Conservation (phyloP, 2,113 vertebrate genomes). For the Fregata magnificens region DNA sequence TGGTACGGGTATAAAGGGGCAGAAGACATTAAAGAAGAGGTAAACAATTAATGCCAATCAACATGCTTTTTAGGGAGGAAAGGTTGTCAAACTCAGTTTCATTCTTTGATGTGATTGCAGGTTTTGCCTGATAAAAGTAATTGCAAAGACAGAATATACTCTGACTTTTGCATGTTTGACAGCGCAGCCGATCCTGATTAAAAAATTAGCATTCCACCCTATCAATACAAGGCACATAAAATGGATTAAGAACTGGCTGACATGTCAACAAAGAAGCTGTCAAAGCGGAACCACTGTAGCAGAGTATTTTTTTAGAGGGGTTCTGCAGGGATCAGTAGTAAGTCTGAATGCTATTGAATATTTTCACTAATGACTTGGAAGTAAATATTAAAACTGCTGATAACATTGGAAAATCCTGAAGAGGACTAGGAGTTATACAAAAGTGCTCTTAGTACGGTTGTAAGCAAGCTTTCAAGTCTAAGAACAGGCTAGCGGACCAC, state of each 20-base stretch:
- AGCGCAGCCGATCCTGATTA: slow-evolving; percentile 15
- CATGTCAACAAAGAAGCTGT: slow-evolving; percentile 32
- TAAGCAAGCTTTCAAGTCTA: neutral
- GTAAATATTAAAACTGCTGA: slow-evolving; percentile 13
- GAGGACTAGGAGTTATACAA: neutral
- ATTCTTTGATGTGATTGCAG: slow-evolving; percentile 23
- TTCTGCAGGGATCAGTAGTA: neutral
- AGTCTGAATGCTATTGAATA: neutral
- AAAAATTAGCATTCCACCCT: slow-evolving; percentile 43
- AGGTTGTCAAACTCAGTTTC: slow-evolving; percentile 14
- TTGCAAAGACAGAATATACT: slow-evolving; percentile 21
- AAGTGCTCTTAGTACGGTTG: neutral
- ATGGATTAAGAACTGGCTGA: slow-evolving; percentile 8
- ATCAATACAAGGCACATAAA: slow-evolving; percentile 23
- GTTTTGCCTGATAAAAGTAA: slow-evolving; percentile 40
- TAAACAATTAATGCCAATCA: slow-evolving; percentile 50
- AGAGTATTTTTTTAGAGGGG: neutral
- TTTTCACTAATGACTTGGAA: slow-evolving; percentile 2
- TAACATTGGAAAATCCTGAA: neutral
- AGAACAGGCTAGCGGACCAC: neutral
- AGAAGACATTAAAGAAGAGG: neutral
- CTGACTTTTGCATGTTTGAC: slow-evolving; percentile 23
- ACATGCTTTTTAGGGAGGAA: neutral
- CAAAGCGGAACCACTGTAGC: neutral
- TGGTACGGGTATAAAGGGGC: neutral